Evolutionary conservation across 2,888 invertebrate genomes (phyloP).

Genomic region (Vanessa cardui): DNA sequence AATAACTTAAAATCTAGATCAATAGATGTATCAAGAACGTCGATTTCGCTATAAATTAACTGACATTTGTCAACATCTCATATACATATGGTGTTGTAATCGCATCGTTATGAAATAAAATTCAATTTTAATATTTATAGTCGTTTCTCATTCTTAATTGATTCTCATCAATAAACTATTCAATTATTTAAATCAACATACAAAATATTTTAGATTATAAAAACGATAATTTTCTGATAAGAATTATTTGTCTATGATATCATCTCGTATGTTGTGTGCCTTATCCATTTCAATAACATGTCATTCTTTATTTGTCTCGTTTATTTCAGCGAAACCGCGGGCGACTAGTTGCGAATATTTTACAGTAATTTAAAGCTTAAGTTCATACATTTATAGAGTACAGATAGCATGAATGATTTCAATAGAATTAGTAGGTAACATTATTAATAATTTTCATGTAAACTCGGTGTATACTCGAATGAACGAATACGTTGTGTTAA

Average conservation of each 20-base stretch:
- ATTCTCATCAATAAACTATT: background rate
- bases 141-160: background rate
- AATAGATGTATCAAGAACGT: slow-evolving; percentile 7
- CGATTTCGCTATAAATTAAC: background rate
- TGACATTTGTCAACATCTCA: slow-evolving; percentile 6
- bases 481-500: too few species aligned
- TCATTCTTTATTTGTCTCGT: too few species aligned
- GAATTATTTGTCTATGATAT: background rate
- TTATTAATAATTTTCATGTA: too few species aligned
- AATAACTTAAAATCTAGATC: background rate
- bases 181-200: background rate
- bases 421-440: too few species aligned
- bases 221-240: background rate
- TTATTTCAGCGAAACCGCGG: too few species aligned
- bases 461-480: too few species aligned
- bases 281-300: too few species aligned
- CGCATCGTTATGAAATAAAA: background rate
- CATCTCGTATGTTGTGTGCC: too few species aligned
- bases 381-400: too few species aligned
- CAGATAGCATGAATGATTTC: too few species aligned
- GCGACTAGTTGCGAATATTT: too few species aligned
- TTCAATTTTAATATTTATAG: background rate
- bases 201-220: background rate
- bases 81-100: background rate
- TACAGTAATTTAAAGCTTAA: too few species aligned